phyloP scores from a whole-genome alignment of 2,888 invertebrate genomes.

The Zygaena filipendulae region DNA sequence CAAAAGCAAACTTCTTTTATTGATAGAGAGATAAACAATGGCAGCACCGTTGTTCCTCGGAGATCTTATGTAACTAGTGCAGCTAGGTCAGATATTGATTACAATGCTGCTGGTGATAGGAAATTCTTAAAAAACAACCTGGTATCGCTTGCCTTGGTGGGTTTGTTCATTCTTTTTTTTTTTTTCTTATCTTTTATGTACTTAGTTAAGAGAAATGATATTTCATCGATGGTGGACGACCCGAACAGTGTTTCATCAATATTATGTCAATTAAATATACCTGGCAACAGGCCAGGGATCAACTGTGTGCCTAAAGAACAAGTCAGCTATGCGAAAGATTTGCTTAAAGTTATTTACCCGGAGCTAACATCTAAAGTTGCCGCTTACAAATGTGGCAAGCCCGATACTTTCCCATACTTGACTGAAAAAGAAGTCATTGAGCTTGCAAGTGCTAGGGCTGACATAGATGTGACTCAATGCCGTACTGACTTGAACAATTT shows the following conservation, averaged over 20 bases:
- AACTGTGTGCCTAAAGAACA: slow-evolving; percentile 75
- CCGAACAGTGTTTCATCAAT: slow-evolving; percentile 68
- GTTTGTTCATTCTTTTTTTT: slow-evolving; percentile 72
- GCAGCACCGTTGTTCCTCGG: slow-evolving; percentile 38
- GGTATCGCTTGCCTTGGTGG: slow-evolving; percentile 73
- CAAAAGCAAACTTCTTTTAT: slow-evolving; percentile 31
- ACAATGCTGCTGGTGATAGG: slow-evolving; percentile 49
- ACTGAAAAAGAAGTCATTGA: slow-evolving; percentile 72
- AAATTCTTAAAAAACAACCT: slow-evolving; percentile 70
- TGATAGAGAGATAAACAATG: slow-evolving; percentile 51
- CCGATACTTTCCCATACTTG: slow-evolving; percentile 64
- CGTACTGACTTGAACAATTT: slow-evolving; percentile 71
- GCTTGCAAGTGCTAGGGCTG: slow-evolving; percentile 47
- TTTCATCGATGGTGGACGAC: slow-evolving; percentile 60
- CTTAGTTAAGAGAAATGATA: slow-evolving; percentile 72
- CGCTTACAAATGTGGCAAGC: slow-evolving; percentile 64
- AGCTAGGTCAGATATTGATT: slow-evolving; percentile 46
- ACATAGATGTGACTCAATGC: slow-evolving; percentile 48
- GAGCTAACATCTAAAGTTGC: slow-evolving; percentile 71
- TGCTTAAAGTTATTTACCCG: slow-evolving; percentile 73
- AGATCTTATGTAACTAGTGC: slow-evolving; percentile 48
- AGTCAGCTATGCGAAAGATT: slow-evolving; percentile 70
- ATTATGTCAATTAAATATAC: slow-evolving; percentile 64
- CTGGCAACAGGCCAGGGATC: slow-evolving; percentile 63
- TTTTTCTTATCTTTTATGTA: slow-evolving; percentile 74